Percentiles rank a stretch among this genome's conserved stretches.
phyloP scores from a whole-genome alignment of 2,888 invertebrate genomes.

The Maniola hyperantus region DNA sequence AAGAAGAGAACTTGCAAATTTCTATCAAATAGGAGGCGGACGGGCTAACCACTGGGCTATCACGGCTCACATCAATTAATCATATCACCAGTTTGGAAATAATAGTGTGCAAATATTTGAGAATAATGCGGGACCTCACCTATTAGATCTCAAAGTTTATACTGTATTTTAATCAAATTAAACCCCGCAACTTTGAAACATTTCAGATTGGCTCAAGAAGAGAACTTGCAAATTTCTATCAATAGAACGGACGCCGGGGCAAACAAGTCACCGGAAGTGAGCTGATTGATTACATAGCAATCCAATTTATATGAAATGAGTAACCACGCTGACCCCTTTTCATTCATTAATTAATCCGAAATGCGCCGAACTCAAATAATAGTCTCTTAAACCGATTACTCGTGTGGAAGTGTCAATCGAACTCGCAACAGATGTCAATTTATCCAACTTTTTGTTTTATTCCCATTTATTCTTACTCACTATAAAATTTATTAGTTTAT shows the following conservation, averaged over 20 bases:
- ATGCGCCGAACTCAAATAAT: slow-evolving; percentile 67
- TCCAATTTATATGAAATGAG: slow-evolving; percentile 67
- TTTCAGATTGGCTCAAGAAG: background rate
- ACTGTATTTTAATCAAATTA: background rate
- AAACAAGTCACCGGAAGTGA: slow-evolving; percentile 44
- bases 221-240: slow-evolving; percentile 18
- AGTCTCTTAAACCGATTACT: slow-evolving; percentile 70
- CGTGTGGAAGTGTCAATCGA: slow-evolving; percentile 65
- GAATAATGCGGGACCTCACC: background rate
- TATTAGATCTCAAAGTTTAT: background rate
- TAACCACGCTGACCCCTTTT: slow-evolving; percentile 70
- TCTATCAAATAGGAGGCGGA: slow-evolving; percentile 19
- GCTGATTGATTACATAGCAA: slow-evolving; percentile 61
- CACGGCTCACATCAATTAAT: too few relatives aligned
- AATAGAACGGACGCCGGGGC: slow-evolving; percentile 24
- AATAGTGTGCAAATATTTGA: background rate
- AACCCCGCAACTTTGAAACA: background rate
- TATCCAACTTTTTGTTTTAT: slow-evolving; percentile 39
- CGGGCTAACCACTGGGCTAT: too few relatives aligned
- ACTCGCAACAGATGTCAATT: slow-evolving; percentile 64
- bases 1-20: slow-evolving; percentile 18
- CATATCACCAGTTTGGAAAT: background rate
- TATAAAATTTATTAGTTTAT: background rate
- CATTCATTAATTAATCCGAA: slow-evolving; percentile 76
- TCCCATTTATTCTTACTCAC: background rate